Evolutionary conservation across 1,140 invertebrate genomes (phyloP), one percentile per base, ranked within the genome.

Genomic region (Meloidogyne hapla): DNA sequence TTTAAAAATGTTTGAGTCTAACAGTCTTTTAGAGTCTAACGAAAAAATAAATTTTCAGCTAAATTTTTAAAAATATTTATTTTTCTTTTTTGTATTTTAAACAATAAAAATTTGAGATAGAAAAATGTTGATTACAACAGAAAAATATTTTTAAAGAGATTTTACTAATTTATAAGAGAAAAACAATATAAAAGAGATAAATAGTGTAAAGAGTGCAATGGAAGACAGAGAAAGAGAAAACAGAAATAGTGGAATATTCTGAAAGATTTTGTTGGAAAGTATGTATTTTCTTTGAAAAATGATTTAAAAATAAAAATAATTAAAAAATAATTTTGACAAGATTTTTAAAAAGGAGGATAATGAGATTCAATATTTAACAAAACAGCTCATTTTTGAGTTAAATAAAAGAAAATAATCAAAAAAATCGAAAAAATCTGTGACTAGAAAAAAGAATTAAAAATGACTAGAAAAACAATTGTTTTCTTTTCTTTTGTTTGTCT

Each of bases 361-460:
- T 56, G 48, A 56, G 48, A 56, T 56, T 56, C 48, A 56, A n/a
- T 56, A n/a, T n/a, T 56, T n/a, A 56, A 56, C n/a, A n/a, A 56
- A 56, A 33, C 9, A 33, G 33, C 33, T 33, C 33, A 33, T 33
- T 33, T 33, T 33, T 33, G 33, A 33, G 33, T 33, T 33, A 33
- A 33, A 33, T 33, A 33, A 33, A 33, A 33, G 4, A 33, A 33
- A 33, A 33, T 4, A 33, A 33, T n/a, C n/a, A 8, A 33, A 33
- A 33, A 33, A 33, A 8, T 8, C 5, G 33, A 33, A 33, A 33
- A 33, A 6, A 33, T 33, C 0, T 33, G 33, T 33, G 33, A 33
- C 33, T 33, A 33, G 33, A 33, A 33, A n/a, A n/a, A 33, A 33
- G 33, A 33, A 33, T 6, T 33, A 33, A 33, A 33, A 33, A 33